Conservation (phyloP, 2,888 invertebrate genomes). For the Pherbina coryleti region DNA sequence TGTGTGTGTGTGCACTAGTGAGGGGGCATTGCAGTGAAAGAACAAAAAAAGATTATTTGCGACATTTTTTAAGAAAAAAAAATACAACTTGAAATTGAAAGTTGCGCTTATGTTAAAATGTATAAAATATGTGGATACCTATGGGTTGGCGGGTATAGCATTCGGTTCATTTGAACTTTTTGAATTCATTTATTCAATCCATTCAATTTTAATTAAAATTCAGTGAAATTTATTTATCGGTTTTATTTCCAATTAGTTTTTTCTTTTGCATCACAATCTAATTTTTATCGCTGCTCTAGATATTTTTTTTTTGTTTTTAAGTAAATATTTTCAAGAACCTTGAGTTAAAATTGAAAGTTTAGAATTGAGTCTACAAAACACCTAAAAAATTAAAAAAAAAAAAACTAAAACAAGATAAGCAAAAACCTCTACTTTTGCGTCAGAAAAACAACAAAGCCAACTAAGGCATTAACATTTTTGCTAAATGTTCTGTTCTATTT, state of each 20-base stretch:
- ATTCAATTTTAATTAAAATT: too few species aligned
- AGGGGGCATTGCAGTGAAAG: background rate
- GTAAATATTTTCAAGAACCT: background rate
- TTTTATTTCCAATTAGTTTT: background rate
- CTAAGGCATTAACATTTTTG: constrained; percentile 15
- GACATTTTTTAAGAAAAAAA: background rate
- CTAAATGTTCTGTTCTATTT: constrained; percentile 21
- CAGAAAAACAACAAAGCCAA: background rate
- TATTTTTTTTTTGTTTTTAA: background rate
- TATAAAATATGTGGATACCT: background rate
- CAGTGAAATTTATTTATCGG: background rate
- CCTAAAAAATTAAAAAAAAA: background rate
- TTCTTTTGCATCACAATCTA: background rate
- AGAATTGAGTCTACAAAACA: constrained; percentile 12
- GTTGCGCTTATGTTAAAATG: background rate
- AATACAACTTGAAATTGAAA: background rate
- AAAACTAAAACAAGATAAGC: background rate
- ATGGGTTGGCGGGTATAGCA: too few species aligned
- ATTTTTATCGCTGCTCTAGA: constrained; percentile 23
- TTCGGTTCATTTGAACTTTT: too few species aligned
- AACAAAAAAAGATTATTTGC: background rate
- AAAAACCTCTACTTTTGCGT: background rate
- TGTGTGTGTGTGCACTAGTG: background rate
- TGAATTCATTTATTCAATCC: too few species aligned
- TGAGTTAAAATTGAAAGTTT: constrained; percentile 28